Evolutionary conservation across 2,113 vertebrate species (phyloP).

Genomic region (Hylia prasina): DNA sequence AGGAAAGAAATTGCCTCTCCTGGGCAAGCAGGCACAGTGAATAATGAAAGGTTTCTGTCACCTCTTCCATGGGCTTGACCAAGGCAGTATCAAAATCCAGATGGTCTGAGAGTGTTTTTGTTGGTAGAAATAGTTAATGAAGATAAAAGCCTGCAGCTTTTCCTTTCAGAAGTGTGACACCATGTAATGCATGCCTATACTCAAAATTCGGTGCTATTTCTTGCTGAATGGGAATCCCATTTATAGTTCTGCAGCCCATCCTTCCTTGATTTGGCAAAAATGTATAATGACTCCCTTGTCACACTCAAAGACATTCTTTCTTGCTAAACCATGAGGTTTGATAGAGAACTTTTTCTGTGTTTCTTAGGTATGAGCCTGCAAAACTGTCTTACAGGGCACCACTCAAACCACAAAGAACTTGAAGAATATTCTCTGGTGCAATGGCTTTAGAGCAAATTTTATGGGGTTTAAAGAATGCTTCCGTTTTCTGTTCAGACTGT

Average conservation of each 20-base stretch:
- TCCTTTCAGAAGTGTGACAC: not conserved
- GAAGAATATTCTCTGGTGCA: not conserved
- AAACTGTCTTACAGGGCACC: not conserved
- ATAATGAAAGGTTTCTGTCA: slow-evolving; percentile 62
- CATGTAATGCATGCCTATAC: rapidly evolving
- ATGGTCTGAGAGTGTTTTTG: slow-evolving; percentile 73
- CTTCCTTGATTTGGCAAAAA: not conserved
- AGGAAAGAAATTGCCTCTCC: slow-evolving; percentile 65
- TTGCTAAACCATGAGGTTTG: not conserved
- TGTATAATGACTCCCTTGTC: no score
- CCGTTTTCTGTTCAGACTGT: not conserved
- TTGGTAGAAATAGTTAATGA: slow-evolving; percentile 26
- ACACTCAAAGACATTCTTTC: not conserved
- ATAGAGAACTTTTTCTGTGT: not conserved
- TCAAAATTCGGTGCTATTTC: not conserved
- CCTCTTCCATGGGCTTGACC: slow-evolving; percentile 68
- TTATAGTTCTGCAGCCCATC: not conserved
- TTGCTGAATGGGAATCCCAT: not conserved
- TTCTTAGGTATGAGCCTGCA: not conserved
- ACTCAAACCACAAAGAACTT: not conserved
- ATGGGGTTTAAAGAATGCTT: not conserved
- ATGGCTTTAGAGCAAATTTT: not conserved
- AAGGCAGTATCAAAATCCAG: slow-evolving; percentile 76
- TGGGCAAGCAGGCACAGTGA: slow-evolving; percentile 75
- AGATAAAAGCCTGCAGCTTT: not conserved